phyloP scores from a whole-genome alignment of 1,140 invertebrate species.

The Heliconius nattereri region DNA sequence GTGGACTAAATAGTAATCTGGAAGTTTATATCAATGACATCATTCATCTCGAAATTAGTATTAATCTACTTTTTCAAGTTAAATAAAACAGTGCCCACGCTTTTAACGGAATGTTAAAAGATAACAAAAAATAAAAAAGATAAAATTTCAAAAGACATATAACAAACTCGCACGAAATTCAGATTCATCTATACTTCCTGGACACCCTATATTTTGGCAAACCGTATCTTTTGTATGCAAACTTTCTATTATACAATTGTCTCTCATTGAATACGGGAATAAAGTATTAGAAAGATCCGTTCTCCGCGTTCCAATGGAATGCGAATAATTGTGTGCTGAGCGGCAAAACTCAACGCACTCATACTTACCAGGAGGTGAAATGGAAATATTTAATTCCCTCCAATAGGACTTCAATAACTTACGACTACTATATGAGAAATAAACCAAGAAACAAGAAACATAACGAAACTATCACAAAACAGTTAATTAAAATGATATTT shows the following conservation, averaged over 20 bases:
- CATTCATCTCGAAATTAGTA: too few relatives aligned
- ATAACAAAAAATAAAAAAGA: too few relatives aligned
- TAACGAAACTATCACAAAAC: neutral
- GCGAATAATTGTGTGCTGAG: neutral
- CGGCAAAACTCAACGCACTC: neutral
- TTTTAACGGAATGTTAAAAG: too few relatives aligned
- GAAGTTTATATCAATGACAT: too few relatives aligned
- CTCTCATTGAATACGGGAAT: neutral
- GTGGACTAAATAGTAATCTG: too few relatives aligned
- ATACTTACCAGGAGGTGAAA: neutral
- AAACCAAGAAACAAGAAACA: neutral
- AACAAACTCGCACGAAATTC: too few relatives aligned
- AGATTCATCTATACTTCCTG: too few relatives aligned
- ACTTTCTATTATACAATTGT: neutral
- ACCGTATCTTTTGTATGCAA: conserved; percentile 1
- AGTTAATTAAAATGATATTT: conserved; percentile 3
- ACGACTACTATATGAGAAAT: neutral
- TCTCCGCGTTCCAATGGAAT: too few relatives aligned
- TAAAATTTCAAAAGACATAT: too few relatives aligned
- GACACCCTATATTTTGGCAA: neutral
- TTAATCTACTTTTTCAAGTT: too few relatives aligned
- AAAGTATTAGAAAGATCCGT: neutral
- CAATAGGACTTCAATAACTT: too few relatives aligned
- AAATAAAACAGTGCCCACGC: too few relatives aligned
- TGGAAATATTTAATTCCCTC: neutral